Evolutionary conservation across 2,888 invertebrate species (phyloP), one percentile per base, ranked within the genome.

Genomic region (Lasioglossum figueresi): DNA sequence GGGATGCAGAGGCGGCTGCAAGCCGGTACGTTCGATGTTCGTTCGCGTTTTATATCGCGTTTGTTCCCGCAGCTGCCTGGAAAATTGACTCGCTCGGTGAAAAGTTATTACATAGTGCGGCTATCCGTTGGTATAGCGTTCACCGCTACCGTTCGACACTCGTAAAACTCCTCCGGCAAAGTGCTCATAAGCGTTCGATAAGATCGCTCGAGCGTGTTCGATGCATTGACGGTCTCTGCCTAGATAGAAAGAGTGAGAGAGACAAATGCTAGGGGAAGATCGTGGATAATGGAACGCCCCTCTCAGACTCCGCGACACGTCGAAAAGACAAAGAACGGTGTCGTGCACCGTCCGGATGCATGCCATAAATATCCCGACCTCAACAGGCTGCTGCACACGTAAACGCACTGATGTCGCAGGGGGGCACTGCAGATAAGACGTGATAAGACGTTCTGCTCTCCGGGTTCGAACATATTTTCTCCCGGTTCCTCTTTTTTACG

Each of bases 271-370:
- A 6, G 31, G 5, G 5, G 59, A 63, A 31, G 59, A 63, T 63
- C 59, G 59, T 63, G 59, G 66, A 66, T 66, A 66, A 34, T 66
- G 66, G 66, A 66, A 34, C 34, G 59, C 27, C 59, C 43, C 71
- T 71, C 14, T 16, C n/a, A 16, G n/a, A 43, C 27, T 43, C n/a
- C 27, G n/a, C 71, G 71, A 71, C 16, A n/a, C 71, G 43, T 27
- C 27, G 43, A 27, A 71, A 71, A 43, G 71, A 43, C 23, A 31
- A 45, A 72, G 71, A 45, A 72, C 45, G 16, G 31, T 19, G 66
- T 34, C 66, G 31, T 34, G 34, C 66, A 66, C 2, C 34, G 34
- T 66, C 59, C 27, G 59, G 27, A 16, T 27, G 59, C 27, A 31
- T 31, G 59, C 59, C 59, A 63, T 63, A 63, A 63, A 63, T 63